Percentiles rank a stretch among this genome's conserved stretches.
phyloP scores from a whole-genome alignment of 1,140 invertebrate species.

The Temnothorax curvispinosus region DNA sequence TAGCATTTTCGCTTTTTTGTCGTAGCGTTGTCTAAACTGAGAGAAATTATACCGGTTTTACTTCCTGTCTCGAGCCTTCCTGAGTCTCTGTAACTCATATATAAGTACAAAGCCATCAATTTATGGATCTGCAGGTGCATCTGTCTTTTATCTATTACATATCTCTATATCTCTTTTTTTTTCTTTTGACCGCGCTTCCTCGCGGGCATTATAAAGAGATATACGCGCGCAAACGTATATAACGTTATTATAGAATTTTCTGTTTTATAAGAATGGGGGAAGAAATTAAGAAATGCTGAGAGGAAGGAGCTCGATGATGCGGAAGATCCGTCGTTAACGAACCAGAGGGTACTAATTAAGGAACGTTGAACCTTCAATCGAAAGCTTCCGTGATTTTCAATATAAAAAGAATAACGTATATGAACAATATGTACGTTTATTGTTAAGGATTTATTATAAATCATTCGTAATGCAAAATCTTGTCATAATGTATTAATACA shows the following conservation, averaged over 20 bases:
- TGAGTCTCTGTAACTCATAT: background rate
- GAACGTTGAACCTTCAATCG: background rate
- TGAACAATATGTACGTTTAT: background rate
- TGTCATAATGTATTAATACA: background rate
- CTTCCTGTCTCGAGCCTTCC: background rate
- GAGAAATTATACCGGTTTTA: background rate
- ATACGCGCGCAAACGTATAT: background rate
- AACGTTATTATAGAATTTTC: background rate
- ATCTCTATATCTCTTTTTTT: slow-evolving; percentile 13
- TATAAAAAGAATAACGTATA: background rate
- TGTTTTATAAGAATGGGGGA: background rate
- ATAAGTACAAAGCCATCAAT: slow-evolving; percentile 4
- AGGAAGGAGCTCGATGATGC: background rate
- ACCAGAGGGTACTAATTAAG: background rate
- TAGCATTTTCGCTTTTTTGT: background rate
- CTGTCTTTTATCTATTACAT: slow-evolving; percentile 22
- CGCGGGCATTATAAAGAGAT: slow-evolving; percentile 12
- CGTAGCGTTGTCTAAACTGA: background rate
- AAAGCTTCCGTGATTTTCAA: background rate
- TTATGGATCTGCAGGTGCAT: background rate
- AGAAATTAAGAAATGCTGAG: background rate
- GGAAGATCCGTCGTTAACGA: slow-evolving; percentile 14
- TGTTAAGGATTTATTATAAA: background rate
- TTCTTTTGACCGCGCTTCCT: slow-evolving; percentile 5
- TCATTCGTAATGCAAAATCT: background rate